Percentiles rank a stretch among this genome's conserved stretches.
phyloP scores from a whole-genome alignment of 1,140 invertebrate genomes.

The Heliothis virescens region DNA sequence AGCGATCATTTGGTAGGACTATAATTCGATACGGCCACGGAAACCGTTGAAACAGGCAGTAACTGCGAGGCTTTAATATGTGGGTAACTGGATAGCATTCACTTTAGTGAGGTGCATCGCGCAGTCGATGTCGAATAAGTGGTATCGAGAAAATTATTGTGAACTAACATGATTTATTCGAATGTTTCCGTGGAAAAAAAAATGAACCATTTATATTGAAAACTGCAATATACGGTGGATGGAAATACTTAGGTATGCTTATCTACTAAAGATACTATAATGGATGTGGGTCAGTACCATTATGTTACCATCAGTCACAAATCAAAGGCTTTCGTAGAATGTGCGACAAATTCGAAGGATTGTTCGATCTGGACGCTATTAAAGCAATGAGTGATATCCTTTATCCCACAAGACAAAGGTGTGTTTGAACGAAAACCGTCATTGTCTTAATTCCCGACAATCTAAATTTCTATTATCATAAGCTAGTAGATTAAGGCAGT shows the following conservation, averaged over 20 bases:
- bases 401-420: constrained; percentile 40
- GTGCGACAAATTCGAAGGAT: constrained; percentile 35
- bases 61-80: background rate
- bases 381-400: constrained; percentile 38
- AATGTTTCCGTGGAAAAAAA: too few species aligned
- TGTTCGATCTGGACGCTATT: constrained; percentile 26
- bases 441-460: constrained; percentile 24
- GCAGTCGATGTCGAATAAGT: constrained; percentile 17
- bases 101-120: background rate
- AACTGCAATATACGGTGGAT: background rate
- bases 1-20: background rate
- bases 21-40: constrained; percentile 3
- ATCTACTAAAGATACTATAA: background rate
- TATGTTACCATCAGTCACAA: constrained; percentile 24
- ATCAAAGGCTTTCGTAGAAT: constrained; percentile 14
- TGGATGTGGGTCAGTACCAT: constrained; percentile 11
- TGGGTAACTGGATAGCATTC: too few species aligned
- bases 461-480: constrained; percentile 28
- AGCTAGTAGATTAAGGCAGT: constrained; percentile 30
- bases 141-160: constrained; percentile 37
- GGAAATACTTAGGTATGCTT: background rate
- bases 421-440: constrained; percentile 41
- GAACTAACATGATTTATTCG: constrained; percentile 1
- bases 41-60: constrained; percentile 15
- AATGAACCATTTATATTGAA: background rate